Evolutionary conservation across 1,140 invertebrate species (phyloP).

Genomic region (Sogatella furcifera): DNA sequence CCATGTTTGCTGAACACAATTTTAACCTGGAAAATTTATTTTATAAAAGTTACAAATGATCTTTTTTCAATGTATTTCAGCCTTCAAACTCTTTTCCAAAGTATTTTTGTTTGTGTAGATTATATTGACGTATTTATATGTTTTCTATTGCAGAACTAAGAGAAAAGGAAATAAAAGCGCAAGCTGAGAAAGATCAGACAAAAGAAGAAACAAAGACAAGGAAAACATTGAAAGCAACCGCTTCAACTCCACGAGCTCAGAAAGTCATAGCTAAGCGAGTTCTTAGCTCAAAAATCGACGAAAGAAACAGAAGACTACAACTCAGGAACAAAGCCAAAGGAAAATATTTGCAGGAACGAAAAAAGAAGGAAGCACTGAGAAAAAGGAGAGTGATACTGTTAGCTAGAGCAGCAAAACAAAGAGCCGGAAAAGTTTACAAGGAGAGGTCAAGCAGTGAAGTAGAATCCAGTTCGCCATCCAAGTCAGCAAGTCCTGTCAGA

Average conservation of each 20-base stretch:
- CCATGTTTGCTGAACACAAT: no score
- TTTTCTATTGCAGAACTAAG: conserved; percentile 33
- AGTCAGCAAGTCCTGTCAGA: no score
- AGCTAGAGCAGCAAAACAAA: no score
- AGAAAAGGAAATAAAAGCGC: conserved; percentile 46
- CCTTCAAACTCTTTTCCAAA: no score
- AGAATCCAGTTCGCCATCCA: not conserved
- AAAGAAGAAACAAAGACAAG: conserved; percentile 16
- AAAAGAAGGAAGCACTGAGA: not conserved
- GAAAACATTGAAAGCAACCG: conserved; percentile 10
- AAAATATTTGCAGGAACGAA: conserved; percentile 11
- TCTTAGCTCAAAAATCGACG: conserved; percentile 4
- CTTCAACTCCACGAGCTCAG: conserved; percentile 1
- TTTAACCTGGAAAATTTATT: no score
- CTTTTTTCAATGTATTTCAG: conserved; percentile 5
- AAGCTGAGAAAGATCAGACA: conserved; percentile 20
- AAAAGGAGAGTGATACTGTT: not conserved
- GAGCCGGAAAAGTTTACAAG: not conserved
- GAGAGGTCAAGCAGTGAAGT: not conserved
- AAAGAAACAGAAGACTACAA: conserved; percentile 13
- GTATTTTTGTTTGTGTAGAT: no score
- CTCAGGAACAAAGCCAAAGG: conserved; percentile 10
- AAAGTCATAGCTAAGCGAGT: conserved; percentile 1
- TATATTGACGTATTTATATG: no score
- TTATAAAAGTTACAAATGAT: no score